A percentile compares a stretch with the other conserved stretches of the same genome.
Conservation (phyloP, 2,888 invertebrate species). For the Drosophila borealis region DNA sequence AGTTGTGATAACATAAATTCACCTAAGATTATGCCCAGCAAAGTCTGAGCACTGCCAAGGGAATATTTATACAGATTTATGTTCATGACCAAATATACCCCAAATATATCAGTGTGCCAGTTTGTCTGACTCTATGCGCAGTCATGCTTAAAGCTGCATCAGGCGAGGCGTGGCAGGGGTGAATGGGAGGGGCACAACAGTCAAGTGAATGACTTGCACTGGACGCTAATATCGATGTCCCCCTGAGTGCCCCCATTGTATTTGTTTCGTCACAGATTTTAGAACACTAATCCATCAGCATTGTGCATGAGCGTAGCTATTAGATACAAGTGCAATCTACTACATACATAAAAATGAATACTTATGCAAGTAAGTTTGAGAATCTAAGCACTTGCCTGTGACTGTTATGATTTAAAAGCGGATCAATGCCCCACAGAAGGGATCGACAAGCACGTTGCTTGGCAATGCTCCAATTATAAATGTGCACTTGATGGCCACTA, state of each 20-base stretch:
- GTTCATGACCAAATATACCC: slow-evolving; percentile 32
- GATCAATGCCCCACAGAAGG: slow-evolving; percentile 11
- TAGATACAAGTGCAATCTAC: slow-evolving; percentile 13
- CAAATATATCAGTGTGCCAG: slow-evolving; percentile 22
- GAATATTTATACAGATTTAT: slow-evolving; percentile 49
- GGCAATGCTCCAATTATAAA: slow-evolving; percentile 70
- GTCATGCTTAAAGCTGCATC: slow-evolving; percentile 31
- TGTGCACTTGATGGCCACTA: slow-evolving; percentile 68
- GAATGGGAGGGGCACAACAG: slow-evolving; percentile 2
- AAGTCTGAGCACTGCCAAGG: slow-evolving; percentile 29
- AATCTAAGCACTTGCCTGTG: slow-evolving; percentile 32
- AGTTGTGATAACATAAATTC: slow-evolving; percentile 4
- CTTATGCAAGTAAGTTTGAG: background rate
- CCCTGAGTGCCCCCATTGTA: slow-evolving; percentile 37
- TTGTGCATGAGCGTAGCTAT: slow-evolving; percentile 40
- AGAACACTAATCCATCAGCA: slow-evolving; percentile 60
- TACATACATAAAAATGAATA: background rate
- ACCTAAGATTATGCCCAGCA: slow-evolving; percentile 15
- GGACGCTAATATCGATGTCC: slow-evolving; percentile 28
- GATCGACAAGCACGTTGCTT: slow-evolving; percentile 32
- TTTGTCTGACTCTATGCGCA: slow-evolving; percentile 33
- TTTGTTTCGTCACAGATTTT: slow-evolving; percentile 35
- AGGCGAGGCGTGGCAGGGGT: background rate
- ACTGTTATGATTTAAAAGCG: slow-evolving; percentile 60
- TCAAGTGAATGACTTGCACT: slow-evolving; percentile 50